Evolutionary conservation across 2,888 invertebrate genomes (phyloP).

Genomic region (Odontothrips loti): DNA sequence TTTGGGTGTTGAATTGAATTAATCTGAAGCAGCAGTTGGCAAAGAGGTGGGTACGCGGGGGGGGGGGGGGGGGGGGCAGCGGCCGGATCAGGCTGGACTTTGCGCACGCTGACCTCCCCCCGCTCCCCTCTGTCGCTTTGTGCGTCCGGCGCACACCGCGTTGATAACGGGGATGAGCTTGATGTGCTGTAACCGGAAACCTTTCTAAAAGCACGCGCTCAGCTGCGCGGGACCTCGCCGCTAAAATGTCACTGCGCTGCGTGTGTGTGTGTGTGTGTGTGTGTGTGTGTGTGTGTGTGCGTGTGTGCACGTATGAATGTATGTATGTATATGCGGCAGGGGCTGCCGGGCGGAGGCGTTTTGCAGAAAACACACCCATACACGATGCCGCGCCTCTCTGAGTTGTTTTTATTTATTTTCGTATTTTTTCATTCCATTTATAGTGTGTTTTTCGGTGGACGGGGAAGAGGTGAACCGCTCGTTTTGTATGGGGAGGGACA

Average conservation of each 20-base stretch:
- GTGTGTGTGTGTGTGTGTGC: background rate
- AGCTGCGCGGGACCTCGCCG: background rate
- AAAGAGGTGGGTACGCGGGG: background rate
- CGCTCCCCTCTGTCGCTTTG: background rate
- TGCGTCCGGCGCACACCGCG: background rate
- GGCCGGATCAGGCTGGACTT: background rate
- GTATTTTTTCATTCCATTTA: too few species aligned
- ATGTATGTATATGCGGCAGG: background rate
- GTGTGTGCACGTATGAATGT: background rate
- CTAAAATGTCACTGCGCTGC: background rate
- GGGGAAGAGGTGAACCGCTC: too few species aligned
- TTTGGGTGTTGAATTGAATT: slow-evolving; percentile 26
- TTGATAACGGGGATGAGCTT: background rate
- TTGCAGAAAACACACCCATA: too few species aligned
- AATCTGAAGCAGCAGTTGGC: background rate
- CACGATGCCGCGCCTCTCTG: too few species aligned
- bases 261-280: background rate
- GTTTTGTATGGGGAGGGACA: too few species aligned
- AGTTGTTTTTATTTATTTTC: too few species aligned
- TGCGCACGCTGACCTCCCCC: background rate
- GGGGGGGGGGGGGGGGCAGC: background rate
- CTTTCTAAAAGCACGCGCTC: slow-evolving; percentile 23
- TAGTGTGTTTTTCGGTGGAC: too few species aligned
- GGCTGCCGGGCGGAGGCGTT: too few species aligned
- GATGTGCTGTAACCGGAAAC: slow-evolving; percentile 17